Evolutionary conservation across 1,140 invertebrate species (phyloP).

Genomic region (Hylyphantes graminicola): DNA sequence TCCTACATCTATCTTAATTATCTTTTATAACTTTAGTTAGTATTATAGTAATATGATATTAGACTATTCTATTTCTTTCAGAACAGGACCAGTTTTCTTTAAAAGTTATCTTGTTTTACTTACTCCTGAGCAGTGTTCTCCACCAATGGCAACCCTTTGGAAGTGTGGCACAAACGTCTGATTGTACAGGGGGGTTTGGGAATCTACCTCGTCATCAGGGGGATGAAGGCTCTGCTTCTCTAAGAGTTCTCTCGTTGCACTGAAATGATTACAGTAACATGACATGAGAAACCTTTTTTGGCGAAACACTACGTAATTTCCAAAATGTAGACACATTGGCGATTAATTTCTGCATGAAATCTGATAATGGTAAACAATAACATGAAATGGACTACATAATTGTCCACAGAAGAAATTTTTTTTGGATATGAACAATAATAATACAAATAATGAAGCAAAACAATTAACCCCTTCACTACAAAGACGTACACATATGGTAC

Average conservation of each 20-base stretch:
- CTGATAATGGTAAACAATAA: background rate
- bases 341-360: background rate
- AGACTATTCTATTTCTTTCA: background rate
- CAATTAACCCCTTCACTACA: no score
- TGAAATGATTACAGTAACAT: background rate
- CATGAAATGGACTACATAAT: background rate
- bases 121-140: slow-evolving; percentile 90
- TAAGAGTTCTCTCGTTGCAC: slow-evolving; percentile 11
- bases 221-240: slow-evolving; percentile 18
- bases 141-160: slow-evolving; percentile 88
- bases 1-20: no score
- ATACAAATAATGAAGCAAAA: no score
- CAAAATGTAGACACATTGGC: background rate
- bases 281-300: background rate
- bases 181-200: slow-evolving; percentile 58
- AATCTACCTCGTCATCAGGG: slow-evolving; percentile 21
- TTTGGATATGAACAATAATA: no score
- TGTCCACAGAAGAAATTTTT: no score
- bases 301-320: background rate
- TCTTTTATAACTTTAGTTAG: no score
- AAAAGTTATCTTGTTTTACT: slow-evolving; percentile 66
- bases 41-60: no score
- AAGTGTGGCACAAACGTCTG: slow-evolving; percentile 83
- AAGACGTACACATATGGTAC: no score
- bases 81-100: background rate